Conservation (phyloP, 2,888 invertebrate genomes). For the Pyrocoelia pectoralis region DNA sequence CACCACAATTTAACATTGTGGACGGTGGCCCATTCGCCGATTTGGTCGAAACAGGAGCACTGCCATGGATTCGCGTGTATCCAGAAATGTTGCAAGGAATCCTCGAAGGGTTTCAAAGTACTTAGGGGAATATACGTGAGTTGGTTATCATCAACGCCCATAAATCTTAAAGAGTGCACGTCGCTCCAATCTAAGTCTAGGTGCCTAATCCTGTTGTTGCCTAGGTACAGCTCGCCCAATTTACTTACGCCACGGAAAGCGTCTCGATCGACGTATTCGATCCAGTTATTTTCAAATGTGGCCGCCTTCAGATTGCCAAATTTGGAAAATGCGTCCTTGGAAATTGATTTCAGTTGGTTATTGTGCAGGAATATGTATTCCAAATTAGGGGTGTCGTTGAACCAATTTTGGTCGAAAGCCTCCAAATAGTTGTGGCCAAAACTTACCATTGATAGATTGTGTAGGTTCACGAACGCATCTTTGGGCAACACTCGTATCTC, state of each 20-base stretch:
- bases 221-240: neutral
- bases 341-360: neutral
- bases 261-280: neutral
- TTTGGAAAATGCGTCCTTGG: neutral
- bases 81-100: neutral
- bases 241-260: neutral
- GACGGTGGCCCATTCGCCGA: neutral
- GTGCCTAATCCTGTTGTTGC: neutral
- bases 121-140: neutral
- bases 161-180: neutral
- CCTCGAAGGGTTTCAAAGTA: neutral
- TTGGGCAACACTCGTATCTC: neutral
- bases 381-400: neutral
- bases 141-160: neutral
- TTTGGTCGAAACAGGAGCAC: neutral
- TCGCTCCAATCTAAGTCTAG: neutral
- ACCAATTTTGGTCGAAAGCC: neutral
- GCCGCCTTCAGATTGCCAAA: neutral
- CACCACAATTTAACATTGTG: neutral
- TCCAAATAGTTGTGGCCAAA: neutral
- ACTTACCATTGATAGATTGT: neutral
- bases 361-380: neutral
- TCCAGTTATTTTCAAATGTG: neutral
- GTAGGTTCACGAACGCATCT: neutral
- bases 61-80: constrained; percentile 1